Evolutionary conservation across 1,140 invertebrate genomes (phyloP), one percentile per base, ranked within the genome.

Genomic region (Tigriopus japonicus): DNA sequence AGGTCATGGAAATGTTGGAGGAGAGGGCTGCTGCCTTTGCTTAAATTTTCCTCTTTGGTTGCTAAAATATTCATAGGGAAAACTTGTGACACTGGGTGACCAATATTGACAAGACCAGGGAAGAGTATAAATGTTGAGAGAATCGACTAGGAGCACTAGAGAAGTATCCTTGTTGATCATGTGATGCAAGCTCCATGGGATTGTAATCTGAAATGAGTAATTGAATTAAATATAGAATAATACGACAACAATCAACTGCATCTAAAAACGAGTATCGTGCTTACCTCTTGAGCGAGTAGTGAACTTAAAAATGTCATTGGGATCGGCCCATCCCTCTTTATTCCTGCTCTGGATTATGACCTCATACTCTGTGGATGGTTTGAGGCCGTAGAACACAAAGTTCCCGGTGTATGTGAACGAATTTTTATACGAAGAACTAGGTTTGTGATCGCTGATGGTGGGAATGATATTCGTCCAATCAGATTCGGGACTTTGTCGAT

Each of bases 391-490:
- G 42, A 60, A 60, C 12, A 60, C 42, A 35, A 60, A 60, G 24
- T 28, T 19, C 12, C 58, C 58, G 15, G 35, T 60, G 58, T 60
- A 60, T 6, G 58, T 60, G 42, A 52, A 60, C 13, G 13, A 17
- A 15, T 42, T 49, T 12, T 51, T 15, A 24, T 21, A 49, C 21
- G 21, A 21, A 7, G 42, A 17, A 24, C 23, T 19, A 9, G 58
- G 42, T 21, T 23, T 13, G 17, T 42, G 17, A 52, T 60, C 28
- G 14, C 43, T 45, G 23, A 60, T 49, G 13, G 58, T 28, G 23
- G 58, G 58, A 19, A 60, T 60, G 15, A 60, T 60, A 45, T 60
- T 52, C 23, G 58, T 60, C 58, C 58, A 60, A 24, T 60, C 45
- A 17, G 28, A 35, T 35, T 35, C 28, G 3, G 28, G 28, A 35